A percentile compares a stretch with the other conserved stretches of the same genome.
Evolutionary conservation across 2,797 vertebrate genomes (phyloP).

Genomic region (Cephalopachus bancanus): DNA sequence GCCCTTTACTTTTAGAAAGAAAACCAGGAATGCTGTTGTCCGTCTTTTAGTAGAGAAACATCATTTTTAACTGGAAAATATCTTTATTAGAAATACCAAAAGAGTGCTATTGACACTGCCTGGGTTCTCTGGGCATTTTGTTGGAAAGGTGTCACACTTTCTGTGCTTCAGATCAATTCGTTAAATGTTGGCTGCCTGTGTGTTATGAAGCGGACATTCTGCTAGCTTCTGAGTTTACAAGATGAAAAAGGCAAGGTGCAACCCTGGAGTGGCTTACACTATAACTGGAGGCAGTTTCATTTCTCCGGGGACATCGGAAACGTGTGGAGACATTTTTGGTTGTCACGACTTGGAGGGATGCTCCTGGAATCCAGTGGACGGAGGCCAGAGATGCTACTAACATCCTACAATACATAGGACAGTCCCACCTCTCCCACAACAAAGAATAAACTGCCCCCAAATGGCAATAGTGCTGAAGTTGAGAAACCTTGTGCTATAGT

Average conservation of each 20-base stretch:
- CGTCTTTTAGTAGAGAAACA: neutral
- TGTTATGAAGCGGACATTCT: neutral
- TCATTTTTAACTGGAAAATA: neutral
- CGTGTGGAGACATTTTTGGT: neutral
- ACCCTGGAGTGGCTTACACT: neutral
- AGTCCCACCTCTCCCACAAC: rapidly evolving
- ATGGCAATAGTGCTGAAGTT: neutral
- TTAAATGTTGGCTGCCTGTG: neutral
- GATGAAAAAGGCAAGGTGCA: slow-evolving; percentile 4
- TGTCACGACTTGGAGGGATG: neutral
- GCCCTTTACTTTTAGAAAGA: slow-evolving; percentile 63
- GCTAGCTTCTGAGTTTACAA: slow-evolving; percentile 38
- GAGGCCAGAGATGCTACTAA: neutral
- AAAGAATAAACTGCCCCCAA: neutral
- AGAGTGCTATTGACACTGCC: neutral
- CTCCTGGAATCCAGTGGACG: neutral
- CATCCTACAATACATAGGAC: neutral
- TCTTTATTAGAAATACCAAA: slow-evolving; percentile 54
- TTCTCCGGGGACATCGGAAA: neutral
- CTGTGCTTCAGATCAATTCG: neutral
- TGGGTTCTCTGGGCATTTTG: neutral
- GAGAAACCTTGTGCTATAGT: neutral
- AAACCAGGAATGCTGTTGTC: slow-evolving; percentile 30
- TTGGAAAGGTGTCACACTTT: neutral
- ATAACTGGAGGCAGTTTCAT: neutral